Conservation (phyloP, 2,113 vertebrate genomes). For the Acrocephalus arundinaceus region DNA sequence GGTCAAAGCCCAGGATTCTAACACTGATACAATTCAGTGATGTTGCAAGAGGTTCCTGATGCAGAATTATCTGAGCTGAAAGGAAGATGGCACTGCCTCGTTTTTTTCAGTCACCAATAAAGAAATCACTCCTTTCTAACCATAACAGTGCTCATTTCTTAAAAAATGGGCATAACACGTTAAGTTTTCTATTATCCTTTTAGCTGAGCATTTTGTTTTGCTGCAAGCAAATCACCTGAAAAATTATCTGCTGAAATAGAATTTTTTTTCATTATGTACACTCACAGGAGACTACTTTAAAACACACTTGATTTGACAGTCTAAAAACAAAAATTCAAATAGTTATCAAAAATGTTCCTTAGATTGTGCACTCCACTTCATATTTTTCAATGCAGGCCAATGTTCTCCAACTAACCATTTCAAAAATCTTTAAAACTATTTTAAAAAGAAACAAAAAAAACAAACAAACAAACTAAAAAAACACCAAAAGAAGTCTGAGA, state of each 20-base stretch:
- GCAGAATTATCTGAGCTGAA: neutral
- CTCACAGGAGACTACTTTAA: constrained; percentile 41
- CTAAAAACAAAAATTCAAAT: constrained; percentile 42
- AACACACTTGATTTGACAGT: constrained; percentile 50
- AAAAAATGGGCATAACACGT: neutral
- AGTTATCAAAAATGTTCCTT: constrained; percentile 36
- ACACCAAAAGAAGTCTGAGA: neutral
- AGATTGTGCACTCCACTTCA: neutral
- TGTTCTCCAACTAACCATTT: constrained; percentile 27
- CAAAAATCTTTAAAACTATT: neutral
- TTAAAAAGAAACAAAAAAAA: neutral
- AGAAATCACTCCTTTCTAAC: constrained; percentile 19
- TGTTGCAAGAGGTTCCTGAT: neutral
- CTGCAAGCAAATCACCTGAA: constrained; percentile 63
- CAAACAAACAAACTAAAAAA: neutral
- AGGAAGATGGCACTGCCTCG: neutral
- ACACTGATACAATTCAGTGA: neutral
- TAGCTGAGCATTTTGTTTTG: constrained; percentile 60
- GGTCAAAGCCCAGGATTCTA: neutral
- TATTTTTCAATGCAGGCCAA: constrained; percentile 34
- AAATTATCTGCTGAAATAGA: constrained; percentile 60
- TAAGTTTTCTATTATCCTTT: constrained; percentile 44
- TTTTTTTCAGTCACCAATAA: neutral
- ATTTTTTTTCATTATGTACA: constrained; percentile 9
- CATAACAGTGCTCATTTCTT: constrained; percentile 4